A percentile compares a stretch with the other conserved stretches of the same genome.
Evolutionary conservation across 2,113 vertebrate species (phyloP).

Genomic region (Gymnarchus niloticus): DNA sequence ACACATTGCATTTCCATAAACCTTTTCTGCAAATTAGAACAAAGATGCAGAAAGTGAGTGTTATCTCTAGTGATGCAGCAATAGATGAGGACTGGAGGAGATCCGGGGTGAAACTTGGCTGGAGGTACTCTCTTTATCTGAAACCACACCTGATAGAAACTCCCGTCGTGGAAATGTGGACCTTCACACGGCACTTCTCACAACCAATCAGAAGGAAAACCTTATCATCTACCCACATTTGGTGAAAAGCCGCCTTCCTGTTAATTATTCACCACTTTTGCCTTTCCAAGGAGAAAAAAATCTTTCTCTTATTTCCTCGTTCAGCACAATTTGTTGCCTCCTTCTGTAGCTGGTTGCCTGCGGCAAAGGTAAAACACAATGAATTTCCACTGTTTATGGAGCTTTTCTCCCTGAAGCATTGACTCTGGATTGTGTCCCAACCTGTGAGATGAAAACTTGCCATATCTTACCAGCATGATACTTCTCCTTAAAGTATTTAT

Average conservation of each 20-base stretch:
- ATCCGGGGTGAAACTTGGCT: background rate
- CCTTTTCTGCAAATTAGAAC: background rate
- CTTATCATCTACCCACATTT: background rate
- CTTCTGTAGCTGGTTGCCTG: background rate
- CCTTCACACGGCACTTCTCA: background rate
- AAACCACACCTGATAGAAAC: background rate
- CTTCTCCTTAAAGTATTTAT: background rate
- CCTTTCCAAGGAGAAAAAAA: too few relatives aligned
- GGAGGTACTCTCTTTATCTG: too few relatives aligned
- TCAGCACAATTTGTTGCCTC: background rate
- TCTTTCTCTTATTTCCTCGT: background rate
- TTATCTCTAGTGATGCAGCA: background rate
- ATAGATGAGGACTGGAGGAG: background rate
- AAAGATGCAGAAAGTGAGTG: background rate
- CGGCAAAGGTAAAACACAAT: background rate
- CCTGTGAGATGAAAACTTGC: background rate
- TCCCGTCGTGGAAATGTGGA: background rate
- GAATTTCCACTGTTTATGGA: constrained; percentile 4
- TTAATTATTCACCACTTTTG: constrained; percentile 5
- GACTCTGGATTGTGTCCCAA: background rate
- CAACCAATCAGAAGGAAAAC: background rate
- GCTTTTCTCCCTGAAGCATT: background rate
- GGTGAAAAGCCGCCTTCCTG: background rate
- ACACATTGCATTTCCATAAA: background rate
- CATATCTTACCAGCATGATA: background rate